These are phyloP conservation scores for Cheilosia scutellata DNA, from an alignment of 2,888 invertebrate species.

Conservation along the genomic window DNA sequence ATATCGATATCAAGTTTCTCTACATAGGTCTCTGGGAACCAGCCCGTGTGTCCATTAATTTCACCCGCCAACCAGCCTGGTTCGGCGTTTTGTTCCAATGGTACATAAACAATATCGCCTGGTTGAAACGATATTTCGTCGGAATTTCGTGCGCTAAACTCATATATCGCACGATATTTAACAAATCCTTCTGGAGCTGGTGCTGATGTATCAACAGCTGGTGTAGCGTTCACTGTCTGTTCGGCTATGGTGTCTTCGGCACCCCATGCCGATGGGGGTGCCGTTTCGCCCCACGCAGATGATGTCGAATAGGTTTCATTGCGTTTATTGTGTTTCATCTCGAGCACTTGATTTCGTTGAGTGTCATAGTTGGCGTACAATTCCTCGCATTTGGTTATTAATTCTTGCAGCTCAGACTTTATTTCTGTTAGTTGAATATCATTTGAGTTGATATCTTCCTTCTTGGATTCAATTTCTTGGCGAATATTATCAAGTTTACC, in stretches of 20 bases:
- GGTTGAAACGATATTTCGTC: constrained; percentile 97
- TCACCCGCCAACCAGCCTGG: constrained; percentile 99
- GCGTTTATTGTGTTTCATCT: constrained; percentile 85
- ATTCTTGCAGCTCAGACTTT: constrained; percentile 87
- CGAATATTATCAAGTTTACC: constrained; percentile 91
- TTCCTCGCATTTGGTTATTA: constrained; percentile 89
- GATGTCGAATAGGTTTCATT: constrained; percentile 81
- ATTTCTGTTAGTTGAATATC: constrained; percentile 91
- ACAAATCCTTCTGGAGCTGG: constrained; percentile 85
- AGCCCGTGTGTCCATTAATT: constrained; percentile 94
- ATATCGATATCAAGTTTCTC: constrained; percentile 87
- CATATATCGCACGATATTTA: constrained; percentile 95
- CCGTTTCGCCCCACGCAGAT: constrained; percentile 86
- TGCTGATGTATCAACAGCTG: constrained; percentile 79
- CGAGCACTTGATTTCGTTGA: constrained; percentile 86
- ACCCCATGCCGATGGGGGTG: constrained; percentile 78
- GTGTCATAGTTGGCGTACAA: constrained; percentile 89
- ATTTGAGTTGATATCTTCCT: constrained; percentile 92
- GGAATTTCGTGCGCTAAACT: constrained; percentile 95
- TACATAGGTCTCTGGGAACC: constrained; percentile 98
- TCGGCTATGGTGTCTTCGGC: constrained; percentile 81
- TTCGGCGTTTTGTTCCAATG: constrained; percentile 92
- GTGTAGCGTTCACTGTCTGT: constrained; percentile 57
- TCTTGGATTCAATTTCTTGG: constrained; percentile 91
- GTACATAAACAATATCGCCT: constrained; percentile 94